Evolutionary conservation across 2,888 invertebrate genomes (phyloP).

Genomic region (Octodonta nipae): DNA sequence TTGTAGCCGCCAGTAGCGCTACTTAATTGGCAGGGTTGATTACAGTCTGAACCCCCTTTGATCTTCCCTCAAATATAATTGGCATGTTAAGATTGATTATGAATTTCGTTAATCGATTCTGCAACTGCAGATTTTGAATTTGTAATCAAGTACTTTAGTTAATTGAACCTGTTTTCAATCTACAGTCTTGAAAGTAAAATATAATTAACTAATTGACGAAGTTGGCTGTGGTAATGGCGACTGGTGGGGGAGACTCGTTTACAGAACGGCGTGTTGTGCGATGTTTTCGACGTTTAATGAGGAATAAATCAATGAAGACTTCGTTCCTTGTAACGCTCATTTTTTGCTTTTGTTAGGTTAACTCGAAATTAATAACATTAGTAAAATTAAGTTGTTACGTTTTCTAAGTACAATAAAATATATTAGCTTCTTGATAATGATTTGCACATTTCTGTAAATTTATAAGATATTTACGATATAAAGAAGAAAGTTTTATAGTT

Average conservation of each 20-base stretch:
- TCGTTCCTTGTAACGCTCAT: no score
- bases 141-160: conserved; percentile 25
- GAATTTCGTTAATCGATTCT: conserved; percentile 33
- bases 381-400: no score
- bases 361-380: no score
- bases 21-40: conserved; percentile 37
- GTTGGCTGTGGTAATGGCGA: conserved; percentile 8
- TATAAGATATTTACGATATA: no score
- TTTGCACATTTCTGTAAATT: no score
- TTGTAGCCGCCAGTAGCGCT: conserved; percentile 33
- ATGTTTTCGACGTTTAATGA: no score
- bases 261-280: conserved; percentile 10
- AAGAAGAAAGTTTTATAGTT: no score
- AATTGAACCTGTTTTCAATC: conserved; percentile 18
- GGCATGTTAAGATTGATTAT: conserved; percentile 36
- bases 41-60: conserved; percentile 31
- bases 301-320: no score
- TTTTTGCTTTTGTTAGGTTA: no score
- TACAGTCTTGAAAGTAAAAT: conserved; percentile 16
- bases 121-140: conserved; percentile 26
- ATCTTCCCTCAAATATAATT: conserved; percentile 32
- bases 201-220: conserved; percentile 19
- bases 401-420: no score
- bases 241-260: not conserved
- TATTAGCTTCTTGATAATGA: no score